Conservation (phyloP, 64 coral and sea anemone genomes). For the Platygyra sinensis region DNA sequence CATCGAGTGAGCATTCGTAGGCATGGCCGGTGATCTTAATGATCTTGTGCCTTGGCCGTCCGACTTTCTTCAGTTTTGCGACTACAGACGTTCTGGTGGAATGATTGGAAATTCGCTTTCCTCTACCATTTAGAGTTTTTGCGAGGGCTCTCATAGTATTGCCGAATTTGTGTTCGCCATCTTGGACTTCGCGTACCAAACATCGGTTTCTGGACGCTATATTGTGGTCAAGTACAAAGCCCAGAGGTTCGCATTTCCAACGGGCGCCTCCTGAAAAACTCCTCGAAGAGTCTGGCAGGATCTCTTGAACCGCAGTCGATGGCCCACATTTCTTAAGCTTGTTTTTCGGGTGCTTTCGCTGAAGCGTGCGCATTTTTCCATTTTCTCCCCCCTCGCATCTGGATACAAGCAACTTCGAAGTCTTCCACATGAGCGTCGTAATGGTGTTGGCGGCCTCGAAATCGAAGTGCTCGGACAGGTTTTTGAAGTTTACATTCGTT, state of each 20-base stretch:
- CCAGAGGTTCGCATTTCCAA: constrained; percentile 19
- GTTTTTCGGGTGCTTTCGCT: neutral
- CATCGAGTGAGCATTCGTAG: neutral
- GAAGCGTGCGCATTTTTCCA: neutral
- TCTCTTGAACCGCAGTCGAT: constrained; percentile 2
- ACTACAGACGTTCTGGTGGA: neutral
- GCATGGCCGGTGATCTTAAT: too few relatives aligned
- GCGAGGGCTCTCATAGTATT: constrained; percentile 21
- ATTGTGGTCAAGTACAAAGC: constrained; percentile 37
- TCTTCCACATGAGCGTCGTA: neutral
- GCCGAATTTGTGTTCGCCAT: constrained; percentile 42
- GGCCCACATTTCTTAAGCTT: constrained; percentile 19
- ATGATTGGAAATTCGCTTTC: constrained; percentile 1
- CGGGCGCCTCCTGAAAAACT: constrained; percentile 12
- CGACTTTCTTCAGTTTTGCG: constrained; percentile 24
- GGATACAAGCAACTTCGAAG: neutral
- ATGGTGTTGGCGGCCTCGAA: constrained; percentile 23
- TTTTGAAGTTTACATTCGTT: constrained; percentile 6
- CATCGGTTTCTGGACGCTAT: constrained; percentile 2
- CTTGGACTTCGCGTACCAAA: constrained; percentile 38
- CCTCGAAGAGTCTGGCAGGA: neutral
- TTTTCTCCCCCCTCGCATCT: neutral
- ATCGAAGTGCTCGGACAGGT: constrained; percentile 17
- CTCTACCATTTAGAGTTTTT: neutral
- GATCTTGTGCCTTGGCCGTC: neutral